Percentiles rank a stretch among this genome's conserved stretches.
These are phyloP conservation scores for Perca schrenkii DNA, from an alignment of 2,113 vertebrate genomes.

Conservation along the genomic window DNA sequence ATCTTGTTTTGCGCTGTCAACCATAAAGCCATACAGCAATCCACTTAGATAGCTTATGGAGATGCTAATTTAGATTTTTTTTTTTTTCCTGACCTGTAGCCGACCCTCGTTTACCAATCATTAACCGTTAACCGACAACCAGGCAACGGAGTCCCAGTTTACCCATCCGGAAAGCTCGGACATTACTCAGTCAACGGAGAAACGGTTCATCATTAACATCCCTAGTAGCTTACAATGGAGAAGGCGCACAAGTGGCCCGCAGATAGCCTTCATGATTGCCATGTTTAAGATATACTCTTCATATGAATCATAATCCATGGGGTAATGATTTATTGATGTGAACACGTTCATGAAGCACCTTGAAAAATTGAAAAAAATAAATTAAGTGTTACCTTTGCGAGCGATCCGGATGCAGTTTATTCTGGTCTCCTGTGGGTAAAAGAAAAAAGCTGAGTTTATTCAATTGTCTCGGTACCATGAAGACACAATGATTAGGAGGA, in stretches of 20 bases:
- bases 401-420: conserved; percentile 95
- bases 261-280: neutral
- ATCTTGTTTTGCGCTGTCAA: too few species aligned
- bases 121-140: too few species aligned
- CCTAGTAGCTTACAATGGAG: neutral
- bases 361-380: conserved; percentile 2
- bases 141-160: too few species aligned
- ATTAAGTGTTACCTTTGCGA: conserved; percentile 91
- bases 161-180: too few species aligned
- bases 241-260: neutral
- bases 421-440: conserved; percentile 88
- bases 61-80: too few species aligned
- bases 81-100: too few species aligned
- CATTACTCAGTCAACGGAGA: too few species aligned
- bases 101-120: too few species aligned
- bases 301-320: neutral
- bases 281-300: neutral
- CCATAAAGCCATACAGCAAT: too few species aligned
- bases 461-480: neutral
- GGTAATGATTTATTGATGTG: conserved; percentile 4
- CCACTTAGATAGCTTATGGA: too few species aligned
- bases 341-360: neutral
- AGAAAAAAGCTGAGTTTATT: conserved; percentile 40
- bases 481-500: conserved; percentile 10
- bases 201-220: too few species aligned